These are phyloP conservation scores for Tiliacea citrago DNA, from an alignment of 2,888 invertebrate species.

Conservation along the genomic window DNA sequence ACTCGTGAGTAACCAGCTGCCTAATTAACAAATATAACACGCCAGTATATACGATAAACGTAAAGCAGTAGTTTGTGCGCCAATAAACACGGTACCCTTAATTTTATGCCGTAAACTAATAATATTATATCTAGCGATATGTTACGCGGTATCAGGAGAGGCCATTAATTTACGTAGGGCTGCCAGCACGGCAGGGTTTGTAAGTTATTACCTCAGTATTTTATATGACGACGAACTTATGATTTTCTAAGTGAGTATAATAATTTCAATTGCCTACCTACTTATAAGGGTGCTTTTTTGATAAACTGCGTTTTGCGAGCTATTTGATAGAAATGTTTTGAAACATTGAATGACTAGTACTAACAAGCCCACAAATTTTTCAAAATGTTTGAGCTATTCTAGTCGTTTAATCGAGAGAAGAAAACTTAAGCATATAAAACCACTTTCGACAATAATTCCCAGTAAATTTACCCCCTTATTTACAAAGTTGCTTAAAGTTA, in stretches of 20 bases:
- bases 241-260: not conserved
- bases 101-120: constrained; percentile 75
- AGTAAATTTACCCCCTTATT: too few relatives aligned
- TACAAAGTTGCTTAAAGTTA: too few relatives aligned
- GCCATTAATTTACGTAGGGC: constrained; percentile 54
- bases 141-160: constrained; percentile 48
- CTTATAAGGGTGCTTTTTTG: not conserved
- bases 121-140: constrained; percentile 58
- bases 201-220: constrained; percentile 21
- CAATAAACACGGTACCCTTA: constrained; percentile 81
- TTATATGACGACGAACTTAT: not conserved
- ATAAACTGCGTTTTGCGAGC: not conserved
- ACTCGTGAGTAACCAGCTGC: constrained; percentile 21
- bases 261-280: not conserved
- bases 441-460: too few relatives aligned
- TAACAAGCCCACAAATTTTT: too few relatives aligned
- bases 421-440: too few relatives aligned
- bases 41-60: constrained; percentile 47
- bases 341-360: not conserved
- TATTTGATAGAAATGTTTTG: not conserved
- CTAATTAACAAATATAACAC: constrained; percentile 56
- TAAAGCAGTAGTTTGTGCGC: constrained; percentile 74
- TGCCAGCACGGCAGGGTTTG: constrained; percentile 2
- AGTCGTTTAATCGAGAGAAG: too few relatives aligned
- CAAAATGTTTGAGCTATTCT: not conserved